Percentiles rank a stretch among this genome's conserved stretches.
phyloP scores from a whole-genome alignment of 2,113 vertebrate genomes.

The Misgurnus anguillicaudatus region DNA sequence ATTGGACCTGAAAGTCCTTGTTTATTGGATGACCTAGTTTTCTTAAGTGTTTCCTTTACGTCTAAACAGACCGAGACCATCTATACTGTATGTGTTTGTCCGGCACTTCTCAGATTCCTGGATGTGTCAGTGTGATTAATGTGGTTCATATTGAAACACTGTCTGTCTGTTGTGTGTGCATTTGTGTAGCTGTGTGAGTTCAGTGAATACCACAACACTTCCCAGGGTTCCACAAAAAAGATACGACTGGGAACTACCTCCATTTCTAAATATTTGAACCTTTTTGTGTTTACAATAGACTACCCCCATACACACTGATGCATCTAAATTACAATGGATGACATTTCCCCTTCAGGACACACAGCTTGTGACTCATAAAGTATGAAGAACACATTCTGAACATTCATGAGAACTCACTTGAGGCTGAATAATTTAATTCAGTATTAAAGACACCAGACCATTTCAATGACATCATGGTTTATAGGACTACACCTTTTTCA shows the following conservation, averaged over 20 bases:
- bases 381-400: constrained; percentile 27
- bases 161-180: constrained; percentile 2
- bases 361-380: constrained; percentile 7
- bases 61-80: neutral
- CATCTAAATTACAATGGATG: constrained; percentile 13
- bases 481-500: neutral
- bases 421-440: neutral
- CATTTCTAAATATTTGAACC: constrained; percentile 47
- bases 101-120: neutral
- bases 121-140: constrained; percentile 17
- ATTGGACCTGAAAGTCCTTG: too few relatives aligned
- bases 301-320: neutral
- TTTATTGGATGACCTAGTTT: neutral
- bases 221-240: constrained; percentile 19
- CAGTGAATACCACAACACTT: constrained; percentile 36
- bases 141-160: neutral
- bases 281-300: neutral
- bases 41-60: neutral
- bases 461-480: neutral
- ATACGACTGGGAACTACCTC: constrained; percentile 5
- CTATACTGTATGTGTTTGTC: neutral
- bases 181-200: neutral
- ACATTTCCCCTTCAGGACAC: constrained; percentile 10
- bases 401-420: constrained; percentile 5
- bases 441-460: neutral